These are phyloP conservation scores for Nomada fabriciana DNA, from an alignment of 2,888 invertebrate genomes.

Conservation along the genomic window DNA sequence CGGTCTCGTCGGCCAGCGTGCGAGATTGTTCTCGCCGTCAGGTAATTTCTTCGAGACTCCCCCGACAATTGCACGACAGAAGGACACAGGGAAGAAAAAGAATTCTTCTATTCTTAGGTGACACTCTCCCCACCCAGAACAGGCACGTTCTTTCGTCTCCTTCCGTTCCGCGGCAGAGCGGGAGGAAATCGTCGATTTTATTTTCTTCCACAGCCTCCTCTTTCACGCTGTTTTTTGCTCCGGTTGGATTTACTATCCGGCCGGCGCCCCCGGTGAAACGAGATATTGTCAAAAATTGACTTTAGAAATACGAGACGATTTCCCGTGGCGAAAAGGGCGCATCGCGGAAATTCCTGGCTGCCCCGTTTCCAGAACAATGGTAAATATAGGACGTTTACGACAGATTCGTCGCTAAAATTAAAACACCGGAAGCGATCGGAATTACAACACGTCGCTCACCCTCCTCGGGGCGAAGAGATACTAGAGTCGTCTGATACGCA, in stretches of 20 bases:
- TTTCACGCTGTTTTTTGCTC: slow-evolving; percentile 5
- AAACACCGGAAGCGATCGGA: slow-evolving; percentile 19
- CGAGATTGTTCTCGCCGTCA: background rate
- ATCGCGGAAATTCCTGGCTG: slow-evolving; percentile 37
- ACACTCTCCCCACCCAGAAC: slow-evolving; percentile 43
- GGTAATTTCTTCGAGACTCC: slow-evolving; percentile 15
- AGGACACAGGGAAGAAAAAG: slow-evolving; percentile 56
- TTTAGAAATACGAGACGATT: slow-evolving; percentile 16
- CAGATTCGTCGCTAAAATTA: slow-evolving; percentile 38
- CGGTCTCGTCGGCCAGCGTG: background rate
- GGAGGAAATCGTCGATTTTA: slow-evolving; percentile 46
- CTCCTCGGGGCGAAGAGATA: no score
- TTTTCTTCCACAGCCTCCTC: slow-evolving; percentile 2
- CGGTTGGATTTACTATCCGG: background rate
- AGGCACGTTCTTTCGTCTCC: slow-evolving; percentile 15
- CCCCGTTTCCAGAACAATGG: background rate
- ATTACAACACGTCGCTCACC: background rate
- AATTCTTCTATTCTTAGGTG: slow-evolving; percentile 75
- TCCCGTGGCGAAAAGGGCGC: slow-evolving; percentile 18
- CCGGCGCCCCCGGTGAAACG: slow-evolving; percentile 15
- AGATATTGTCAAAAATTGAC: slow-evolving; percentile 13
- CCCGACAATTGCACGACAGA: slow-evolving; percentile 59
- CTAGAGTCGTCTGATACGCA: background rate
- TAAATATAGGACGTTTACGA: slow-evolving; percentile 32
- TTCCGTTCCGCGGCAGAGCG: slow-evolving; percentile 17